Conservation (phyloP, 2,113 vertebrate genomes). For the Gallinago paraguaiae region DNA sequence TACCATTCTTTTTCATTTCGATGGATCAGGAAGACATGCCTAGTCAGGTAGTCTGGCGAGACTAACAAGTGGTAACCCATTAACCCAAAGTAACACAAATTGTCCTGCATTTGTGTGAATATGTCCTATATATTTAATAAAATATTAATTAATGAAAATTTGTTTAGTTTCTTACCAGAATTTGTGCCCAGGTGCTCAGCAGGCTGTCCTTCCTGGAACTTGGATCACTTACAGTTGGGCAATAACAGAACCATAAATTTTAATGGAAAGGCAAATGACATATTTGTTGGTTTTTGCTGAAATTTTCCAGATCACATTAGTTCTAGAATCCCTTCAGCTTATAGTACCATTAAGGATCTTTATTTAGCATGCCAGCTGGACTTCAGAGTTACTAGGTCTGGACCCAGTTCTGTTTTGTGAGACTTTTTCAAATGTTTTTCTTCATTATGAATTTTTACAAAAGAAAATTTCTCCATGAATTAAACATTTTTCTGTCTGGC, state of each 20-base stretch:
- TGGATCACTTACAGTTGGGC: neutral
- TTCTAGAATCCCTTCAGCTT: neutral
- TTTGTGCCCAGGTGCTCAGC: neutral
- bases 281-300: neutral
- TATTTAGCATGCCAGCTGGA: neutral
- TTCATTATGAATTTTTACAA: neutral
- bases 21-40: neutral
- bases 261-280: neutral
- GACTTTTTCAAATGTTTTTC: neutral
- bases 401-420: neutral
- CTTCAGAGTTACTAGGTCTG: neutral
- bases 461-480: neutral
- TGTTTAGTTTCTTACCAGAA: neutral
- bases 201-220: neutral
- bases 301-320: neutral
- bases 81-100: neutral
- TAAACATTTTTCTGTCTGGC: neutral
- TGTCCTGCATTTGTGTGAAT: neutral
- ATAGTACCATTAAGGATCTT: neutral
- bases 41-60: neutral
- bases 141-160: neutral
- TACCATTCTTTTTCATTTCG: neutral
- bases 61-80: neutral
- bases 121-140: neutral
- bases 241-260: neutral